A percentile compares a stretch with the other conserved stretches of the same genome.
Conservation (phyloP, 2,888 invertebrate genomes). For the Sisyra nigra region DNA sequence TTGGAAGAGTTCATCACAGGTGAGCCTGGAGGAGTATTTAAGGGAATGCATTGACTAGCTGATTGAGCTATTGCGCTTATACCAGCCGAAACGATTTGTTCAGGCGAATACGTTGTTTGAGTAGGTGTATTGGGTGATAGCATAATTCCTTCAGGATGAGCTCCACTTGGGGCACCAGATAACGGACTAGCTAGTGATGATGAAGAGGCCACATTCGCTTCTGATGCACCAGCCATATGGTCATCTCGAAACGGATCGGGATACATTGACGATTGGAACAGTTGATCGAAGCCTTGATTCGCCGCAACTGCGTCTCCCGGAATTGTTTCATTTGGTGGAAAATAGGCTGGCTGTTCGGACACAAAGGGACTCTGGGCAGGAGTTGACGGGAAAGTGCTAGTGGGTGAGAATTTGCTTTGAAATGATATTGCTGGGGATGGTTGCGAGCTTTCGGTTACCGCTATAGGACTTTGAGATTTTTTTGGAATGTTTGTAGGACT, state of each 20-base stretch:
- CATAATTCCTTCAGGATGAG: slow-evolving; percentile 2
- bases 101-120: slow-evolving; percentile 19
- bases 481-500: slow-evolving; percentile 30
- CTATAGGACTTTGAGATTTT: slow-evolving; percentile 25
- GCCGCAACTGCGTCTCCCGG: slow-evolving; percentile 10
- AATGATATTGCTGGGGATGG: slow-evolving; percentile 13
- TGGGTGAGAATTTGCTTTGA: slow-evolving; percentile 22
- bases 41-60: slow-evolving; percentile 20
- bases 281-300: slow-evolving; percentile 35
- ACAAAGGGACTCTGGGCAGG: slow-evolving; percentile 9
- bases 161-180: slow-evolving; percentile 9
- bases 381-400: slow-evolving; percentile 25
- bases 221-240: slow-evolving; percentile 19
- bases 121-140: slow-evolving; percentile 13
- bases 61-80: slow-evolving; percentile 18
- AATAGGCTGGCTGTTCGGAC: slow-evolving; percentile 11
- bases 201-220: slow-evolving; percentile 17
- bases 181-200: slow-evolving; percentile 18
- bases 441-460: slow-evolving; percentile 10
- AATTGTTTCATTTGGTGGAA: slow-evolving; percentile 9
- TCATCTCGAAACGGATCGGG: slow-evolving; percentile 56
- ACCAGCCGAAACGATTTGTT: slow-evolving; percentile 15
- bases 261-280: slow-evolving; percentile 48
- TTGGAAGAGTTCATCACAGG: slow-evolving; percentile 26
- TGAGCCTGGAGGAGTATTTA: slow-evolving; percentile 23